phyloP scores from a whole-genome alignment of 2,888 invertebrate genomes.

The Imbricaverruca yamaguchii region DNA sequence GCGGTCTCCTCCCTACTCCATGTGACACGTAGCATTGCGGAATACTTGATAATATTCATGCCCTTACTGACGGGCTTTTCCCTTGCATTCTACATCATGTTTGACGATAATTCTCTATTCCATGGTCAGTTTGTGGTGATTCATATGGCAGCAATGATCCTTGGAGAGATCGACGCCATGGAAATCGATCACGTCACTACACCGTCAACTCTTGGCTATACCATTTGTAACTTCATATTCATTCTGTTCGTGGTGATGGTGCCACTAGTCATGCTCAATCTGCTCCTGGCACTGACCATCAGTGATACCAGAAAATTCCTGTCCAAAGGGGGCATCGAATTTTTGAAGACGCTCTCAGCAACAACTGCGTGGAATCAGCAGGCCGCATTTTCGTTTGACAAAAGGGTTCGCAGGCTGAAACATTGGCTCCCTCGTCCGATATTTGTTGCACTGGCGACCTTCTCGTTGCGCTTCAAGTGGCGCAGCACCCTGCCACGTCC shows the following conservation, averaged over 20 bases:
- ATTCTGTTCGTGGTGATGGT: neutral
- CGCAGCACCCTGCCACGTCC: neutral
- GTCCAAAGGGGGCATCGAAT: neutral
- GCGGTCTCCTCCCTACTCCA: neutral
- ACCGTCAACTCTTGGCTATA: neutral
- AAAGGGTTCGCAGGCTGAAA: neutral
- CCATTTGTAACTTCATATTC: neutral
- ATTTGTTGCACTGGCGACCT: neutral
- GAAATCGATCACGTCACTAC: neutral
- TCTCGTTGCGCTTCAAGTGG: neutral
- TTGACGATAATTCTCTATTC: neutral
- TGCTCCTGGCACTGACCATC: neutral
- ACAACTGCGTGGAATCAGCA: neutral
- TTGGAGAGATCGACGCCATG: neutral
- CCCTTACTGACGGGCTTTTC: neutral
- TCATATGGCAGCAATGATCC: neutral
- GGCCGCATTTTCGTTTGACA: neutral
- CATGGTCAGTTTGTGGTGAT: neutral
- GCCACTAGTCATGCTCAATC: neutral
- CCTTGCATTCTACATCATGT: neutral
- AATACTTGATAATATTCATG: neutral
- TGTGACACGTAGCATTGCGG: neutral
- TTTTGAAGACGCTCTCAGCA: neutral
- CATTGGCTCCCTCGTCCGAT: neutral
- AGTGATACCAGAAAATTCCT: neutral